These are phyloP conservation scores for Peribatodes rhomboidaria DNA, from an alignment of 2,888 invertebrate species.

Conservation along the genomic window DNA sequence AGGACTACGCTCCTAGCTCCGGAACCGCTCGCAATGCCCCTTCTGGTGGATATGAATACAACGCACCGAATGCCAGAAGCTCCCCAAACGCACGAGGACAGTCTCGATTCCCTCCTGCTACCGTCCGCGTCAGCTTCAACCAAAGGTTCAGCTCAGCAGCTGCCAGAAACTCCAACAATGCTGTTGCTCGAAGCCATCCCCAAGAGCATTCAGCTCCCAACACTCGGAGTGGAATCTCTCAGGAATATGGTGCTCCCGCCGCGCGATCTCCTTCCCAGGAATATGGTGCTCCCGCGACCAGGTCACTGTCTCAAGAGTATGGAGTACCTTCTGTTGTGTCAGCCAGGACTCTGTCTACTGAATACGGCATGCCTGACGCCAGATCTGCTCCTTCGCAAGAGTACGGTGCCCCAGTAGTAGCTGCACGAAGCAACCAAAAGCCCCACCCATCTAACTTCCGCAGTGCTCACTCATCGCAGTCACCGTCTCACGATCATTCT, in stretches of 20 bases:
- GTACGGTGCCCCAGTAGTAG: conserved; percentile 59
- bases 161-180: conserved; percentile 14
- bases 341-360: conserved; percentile 34
- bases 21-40: conserved; percentile 9
- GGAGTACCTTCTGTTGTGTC: conserved; percentile 36
- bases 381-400: conserved; percentile 53
- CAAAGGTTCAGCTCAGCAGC: conserved; percentile 30
- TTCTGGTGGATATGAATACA: conserved; percentile 29
- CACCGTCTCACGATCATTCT: conserved; percentile 2
- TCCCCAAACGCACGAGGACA: conserved; percentile 9
- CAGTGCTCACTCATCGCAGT: conserved; percentile 1
- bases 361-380: conserved; percentile 33
- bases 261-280: conserved; percentile 41
- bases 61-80: conserved; percentile 12
- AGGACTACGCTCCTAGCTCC: conserved; percentile 31
- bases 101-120: conserved; percentile 23
- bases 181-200: conserved; percentile 15
- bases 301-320: conserved; percentile 45
- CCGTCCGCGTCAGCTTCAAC: conserved; percentile 32
- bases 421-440: conserved; percentile 14
- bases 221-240: conserved; percentile 26
- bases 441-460: not conserved
- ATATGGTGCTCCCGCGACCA: conserved; percentile 42
- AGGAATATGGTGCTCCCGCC: conserved; percentile 39
- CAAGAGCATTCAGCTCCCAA: conserved; percentile 17